Conservation (phyloP, 2,113 vertebrate species). For the Pica pica region DNA sequence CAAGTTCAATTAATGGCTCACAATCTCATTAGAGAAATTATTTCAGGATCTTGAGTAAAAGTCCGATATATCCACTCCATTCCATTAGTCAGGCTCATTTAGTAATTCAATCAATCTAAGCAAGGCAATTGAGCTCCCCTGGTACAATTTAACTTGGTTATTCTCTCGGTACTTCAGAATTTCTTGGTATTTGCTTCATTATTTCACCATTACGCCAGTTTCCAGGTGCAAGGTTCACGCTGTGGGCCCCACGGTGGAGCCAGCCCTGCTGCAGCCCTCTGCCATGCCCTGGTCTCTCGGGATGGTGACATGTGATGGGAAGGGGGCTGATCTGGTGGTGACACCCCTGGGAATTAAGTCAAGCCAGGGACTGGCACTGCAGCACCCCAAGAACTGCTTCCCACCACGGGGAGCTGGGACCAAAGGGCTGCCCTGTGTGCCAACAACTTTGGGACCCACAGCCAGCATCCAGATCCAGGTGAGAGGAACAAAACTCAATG, state of each 20-base stretch:
- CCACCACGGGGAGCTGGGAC: accelerated
- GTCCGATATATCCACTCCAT: slow-evolving; percentile 60
- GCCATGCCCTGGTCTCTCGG: accelerated
- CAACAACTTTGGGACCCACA: neutral
- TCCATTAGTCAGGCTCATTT: slow-evolving; percentile 69
- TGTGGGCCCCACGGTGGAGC: neutral
- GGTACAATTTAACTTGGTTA: slow-evolving; percentile 59
- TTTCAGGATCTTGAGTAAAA: slow-evolving; percentile 60
- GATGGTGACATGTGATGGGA: accelerated
- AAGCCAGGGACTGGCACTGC: neutral
- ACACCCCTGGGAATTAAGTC: neutral
- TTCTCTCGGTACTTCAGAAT: slow-evolving; percentile 39
- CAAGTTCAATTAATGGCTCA: slow-evolving; percentile 69
- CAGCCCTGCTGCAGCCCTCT: neutral
- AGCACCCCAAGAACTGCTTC: neutral
- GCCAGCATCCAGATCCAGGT: accelerated
- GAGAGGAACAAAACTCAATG: neutral
- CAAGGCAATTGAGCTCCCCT: slow-evolving; percentile 57
- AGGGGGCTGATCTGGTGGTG: neutral
- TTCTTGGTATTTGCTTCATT: slow-evolving; percentile 62
- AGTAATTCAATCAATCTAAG: slow-evolving; percentile 69
- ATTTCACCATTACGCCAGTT: slow-evolving; percentile 44
- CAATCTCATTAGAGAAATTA: slow-evolving; percentile 70
- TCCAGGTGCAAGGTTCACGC: neutral
- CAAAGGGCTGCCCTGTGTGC: neutral